Conservation (phyloP, 23 tunicate genomes). For the Phallusia fumigata region DNA sequence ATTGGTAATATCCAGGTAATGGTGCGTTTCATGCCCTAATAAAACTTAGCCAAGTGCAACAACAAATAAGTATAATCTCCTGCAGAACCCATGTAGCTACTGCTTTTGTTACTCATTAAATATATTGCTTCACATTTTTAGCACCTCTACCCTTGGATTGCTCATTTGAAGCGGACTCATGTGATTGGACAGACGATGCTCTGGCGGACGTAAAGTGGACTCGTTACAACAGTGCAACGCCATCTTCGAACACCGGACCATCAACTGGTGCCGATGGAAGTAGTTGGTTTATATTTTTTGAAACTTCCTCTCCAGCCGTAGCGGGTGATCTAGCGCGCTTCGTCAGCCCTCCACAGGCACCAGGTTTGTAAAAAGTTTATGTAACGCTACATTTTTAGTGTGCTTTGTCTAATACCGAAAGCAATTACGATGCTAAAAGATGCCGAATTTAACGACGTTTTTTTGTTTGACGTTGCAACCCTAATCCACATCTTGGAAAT, state of each 20-base stretch:
- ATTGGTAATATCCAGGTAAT: too few relatives aligned
- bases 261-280: slow-evolving; percentile 40
- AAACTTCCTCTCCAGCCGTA: slow-evolving; percentile 40
- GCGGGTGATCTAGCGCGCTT: slow-evolving; percentile 39
- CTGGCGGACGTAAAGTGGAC: slow-evolving; percentile 50
- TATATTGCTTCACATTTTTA: slow-evolving; percentile 1
- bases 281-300: slow-evolving; percentile 53
- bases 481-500: too few relatives aligned
- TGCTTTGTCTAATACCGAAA: too few relatives aligned
- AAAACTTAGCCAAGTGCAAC: too few relatives aligned
- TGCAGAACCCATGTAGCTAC: too few relatives aligned
- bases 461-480: too few relatives aligned
- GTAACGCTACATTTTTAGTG: too few relatives aligned
- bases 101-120: too few relatives aligned
- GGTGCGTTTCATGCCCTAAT: too few relatives aligned
- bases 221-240: slow-evolving; percentile 26
- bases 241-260: slow-evolving; percentile 49
- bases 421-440: too few relatives aligned
- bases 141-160: slow-evolving; percentile 59
- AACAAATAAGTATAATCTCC: too few relatives aligned
- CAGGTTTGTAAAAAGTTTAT: slow-evolving; percentile 9
- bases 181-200: slow-evolving; percentile 53
- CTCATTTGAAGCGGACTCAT: slow-evolving; percentile 50
- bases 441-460: too few relatives aligned
- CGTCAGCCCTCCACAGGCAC: slow-evolving; percentile 5